Conservation (phyloP, 2,888 invertebrate genomes). For the Brachynemurus nebulosus region DNA sequence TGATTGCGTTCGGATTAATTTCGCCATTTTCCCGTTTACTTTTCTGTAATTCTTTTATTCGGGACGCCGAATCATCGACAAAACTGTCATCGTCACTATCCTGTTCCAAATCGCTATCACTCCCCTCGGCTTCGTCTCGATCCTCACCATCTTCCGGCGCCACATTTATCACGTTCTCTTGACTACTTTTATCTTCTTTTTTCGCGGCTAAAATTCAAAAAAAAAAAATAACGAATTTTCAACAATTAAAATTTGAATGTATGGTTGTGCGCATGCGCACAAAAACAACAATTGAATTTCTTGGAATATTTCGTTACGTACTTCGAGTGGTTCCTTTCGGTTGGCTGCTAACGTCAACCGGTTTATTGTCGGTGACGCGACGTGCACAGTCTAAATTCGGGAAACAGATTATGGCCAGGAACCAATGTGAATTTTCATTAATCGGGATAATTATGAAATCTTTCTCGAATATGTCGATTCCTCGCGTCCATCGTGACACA, state of each 20-base stretch:
- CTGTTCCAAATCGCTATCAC: conserved; percentile 52
- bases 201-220: conserved; percentile 38
- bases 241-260: no score
- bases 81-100: conserved; percentile 29
- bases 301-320: conserved; percentile 1
- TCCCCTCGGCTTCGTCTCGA: conserved; percentile 54
- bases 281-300: background rate
- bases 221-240: no score
- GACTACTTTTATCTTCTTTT: conserved; percentile 31
- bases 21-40: background rate
- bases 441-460: conserved; percentile 95
- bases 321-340: conserved; percentile 30
- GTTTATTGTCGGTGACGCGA: conserved; percentile 49
- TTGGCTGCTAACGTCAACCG: conserved; percentile 32
- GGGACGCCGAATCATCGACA: conserved; percentile 8
- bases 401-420: conserved; percentile 90
- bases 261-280: no score
- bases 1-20: conserved; percentile 32
- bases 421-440: conserved; percentile 98
- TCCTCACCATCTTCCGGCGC: conserved; percentile 50
- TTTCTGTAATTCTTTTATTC: conserved; percentile 8
- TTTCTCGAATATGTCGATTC: conserved; percentile 91
- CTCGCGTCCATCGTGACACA: conserved; percentile 94
- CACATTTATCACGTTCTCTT: conserved; percentile 42
- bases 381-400: conserved; percentile 65